These are phyloP conservation scores for Eulithis testata DNA, from an alignment of 2,888 invertebrate species.

Conservation along the genomic window DNA sequence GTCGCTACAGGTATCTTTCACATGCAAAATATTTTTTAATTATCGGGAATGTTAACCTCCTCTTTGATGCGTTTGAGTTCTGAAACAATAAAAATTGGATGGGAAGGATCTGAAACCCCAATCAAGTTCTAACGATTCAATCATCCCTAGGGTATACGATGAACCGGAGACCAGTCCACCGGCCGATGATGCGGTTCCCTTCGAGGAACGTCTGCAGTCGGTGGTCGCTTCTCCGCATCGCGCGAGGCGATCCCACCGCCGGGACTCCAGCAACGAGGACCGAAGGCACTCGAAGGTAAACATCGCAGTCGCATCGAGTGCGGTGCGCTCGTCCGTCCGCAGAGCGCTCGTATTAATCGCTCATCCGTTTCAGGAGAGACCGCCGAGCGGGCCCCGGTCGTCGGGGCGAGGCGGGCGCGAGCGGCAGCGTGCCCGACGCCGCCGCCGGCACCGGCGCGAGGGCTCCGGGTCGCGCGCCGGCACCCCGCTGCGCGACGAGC, in stretches of 20 bases:
- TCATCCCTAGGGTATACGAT: constrained; percentile 70
- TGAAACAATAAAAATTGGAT: neutral
- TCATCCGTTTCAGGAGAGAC: constrained; percentile 61
- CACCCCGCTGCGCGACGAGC: constrained; percentile 84
- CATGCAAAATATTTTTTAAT: neutral
- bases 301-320: neutral
- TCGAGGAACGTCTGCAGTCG: constrained; percentile 80
- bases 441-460: constrained; percentile 79
- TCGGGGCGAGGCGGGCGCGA: constrained; percentile 65
- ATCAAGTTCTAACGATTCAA: neutral
- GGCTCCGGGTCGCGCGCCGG: constrained; percentile 82
- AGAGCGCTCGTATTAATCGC: neutral
- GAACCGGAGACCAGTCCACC: constrained; percentile 87
- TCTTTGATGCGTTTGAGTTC: neutral
- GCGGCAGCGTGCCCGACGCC: constrained; percentile 70
- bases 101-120: neutral
- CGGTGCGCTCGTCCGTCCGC: neutral
- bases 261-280: constrained; percentile 91
- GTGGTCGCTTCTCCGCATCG: constrained; percentile 81
- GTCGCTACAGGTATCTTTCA: constrained; percentile 71
- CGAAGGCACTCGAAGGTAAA: constrained; percentile 75
- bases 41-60: no score
- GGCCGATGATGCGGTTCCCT: constrained; percentile 85
- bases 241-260: constrained; percentile 68
- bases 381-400: constrained; percentile 64